Evolutionary conservation across 2,113 vertebrate genomes (phyloP).

Genomic region (Cairina moschata): DNA sequence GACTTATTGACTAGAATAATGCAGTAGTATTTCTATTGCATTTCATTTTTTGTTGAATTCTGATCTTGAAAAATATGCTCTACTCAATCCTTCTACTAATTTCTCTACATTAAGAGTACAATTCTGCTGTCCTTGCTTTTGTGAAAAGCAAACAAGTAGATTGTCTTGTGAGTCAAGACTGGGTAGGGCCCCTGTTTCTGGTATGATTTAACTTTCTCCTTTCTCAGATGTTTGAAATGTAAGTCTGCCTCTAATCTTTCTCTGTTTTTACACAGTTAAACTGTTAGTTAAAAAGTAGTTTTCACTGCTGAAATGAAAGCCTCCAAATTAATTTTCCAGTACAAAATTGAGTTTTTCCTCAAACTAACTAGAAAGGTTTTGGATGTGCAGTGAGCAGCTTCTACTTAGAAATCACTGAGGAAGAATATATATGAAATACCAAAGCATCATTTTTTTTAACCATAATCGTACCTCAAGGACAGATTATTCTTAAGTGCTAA

Average conservation of each 20-base stretch:
- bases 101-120: not conserved
- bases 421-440: not conserved
- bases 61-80: not conserved
- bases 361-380: not conserved
- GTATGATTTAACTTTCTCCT: not conserved
- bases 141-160: not conserved
- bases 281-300: not conserved
- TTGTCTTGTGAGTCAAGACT: not conserved
- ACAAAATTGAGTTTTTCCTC: not conserved
- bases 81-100: not conserved
- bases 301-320: not conserved
- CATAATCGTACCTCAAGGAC: not conserved
- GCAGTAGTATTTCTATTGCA: not conserved
- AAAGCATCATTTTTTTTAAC: not conserved
- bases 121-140: not conserved
- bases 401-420: not conserved
- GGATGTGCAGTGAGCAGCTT: not conserved
- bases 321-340: not conserved
- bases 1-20: not conserved
- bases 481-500: not conserved
- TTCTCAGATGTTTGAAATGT: not conserved
- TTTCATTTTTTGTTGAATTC: not conserved
- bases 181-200: not conserved
- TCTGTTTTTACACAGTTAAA: not conserved
- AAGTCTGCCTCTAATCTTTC: not conserved